A percentile compares a stretch with the other conserved stretches of the same genome.
Evolutionary conservation across 2,797 vertebrate genomes (phyloP).

Genomic region (Lutjanus campechanus): DNA sequence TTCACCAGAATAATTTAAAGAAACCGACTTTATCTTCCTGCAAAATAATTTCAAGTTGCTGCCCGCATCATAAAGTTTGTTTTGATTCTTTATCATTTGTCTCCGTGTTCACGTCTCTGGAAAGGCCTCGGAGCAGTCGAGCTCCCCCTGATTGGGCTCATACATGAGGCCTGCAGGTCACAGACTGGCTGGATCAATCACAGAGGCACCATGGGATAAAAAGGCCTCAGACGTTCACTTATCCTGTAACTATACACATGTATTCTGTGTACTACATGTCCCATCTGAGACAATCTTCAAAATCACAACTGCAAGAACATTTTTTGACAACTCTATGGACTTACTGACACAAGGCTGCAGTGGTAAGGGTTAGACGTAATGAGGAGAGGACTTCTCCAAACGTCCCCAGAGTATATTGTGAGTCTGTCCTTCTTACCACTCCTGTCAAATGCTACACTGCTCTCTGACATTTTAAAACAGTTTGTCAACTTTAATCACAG

Average conservation of each 20-base stretch:
- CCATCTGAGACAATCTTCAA: slow-evolving; percentile 24
- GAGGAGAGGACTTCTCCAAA: slow-evolving; percentile 20
- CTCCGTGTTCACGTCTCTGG: neutral
- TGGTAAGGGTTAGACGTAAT: slow-evolving; percentile 27
- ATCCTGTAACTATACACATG: neutral
- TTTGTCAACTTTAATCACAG: slow-evolving; percentile 56
- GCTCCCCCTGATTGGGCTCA: neutral
- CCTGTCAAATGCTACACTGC: slow-evolving; percentile 57
- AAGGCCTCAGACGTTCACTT: neutral
- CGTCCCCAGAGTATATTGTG: slow-evolving; percentile 14
- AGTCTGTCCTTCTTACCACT: slow-evolving; percentile 26
- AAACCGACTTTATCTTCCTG: neutral
- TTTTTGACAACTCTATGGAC: slow-evolving; percentile 47
- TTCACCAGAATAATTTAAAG: neutral
- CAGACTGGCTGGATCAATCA: slow-evolving; percentile 9
- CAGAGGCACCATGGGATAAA: slow-evolving; percentile 5
- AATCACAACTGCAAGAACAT: slow-evolving; percentile 12
- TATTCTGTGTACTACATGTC: neutral
- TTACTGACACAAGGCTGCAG: slow-evolving; percentile 16
- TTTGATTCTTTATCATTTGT: neutral
- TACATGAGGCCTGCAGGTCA: neutral
- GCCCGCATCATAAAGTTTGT: neutral
- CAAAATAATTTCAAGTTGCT: neutral
- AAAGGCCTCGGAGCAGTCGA: neutral
- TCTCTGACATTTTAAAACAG: slow-evolving; percentile 42